phyloP scores from a whole-genome alignment of 2,113 vertebrate species.

The Brachyhypopomus gauderio region DNA sequence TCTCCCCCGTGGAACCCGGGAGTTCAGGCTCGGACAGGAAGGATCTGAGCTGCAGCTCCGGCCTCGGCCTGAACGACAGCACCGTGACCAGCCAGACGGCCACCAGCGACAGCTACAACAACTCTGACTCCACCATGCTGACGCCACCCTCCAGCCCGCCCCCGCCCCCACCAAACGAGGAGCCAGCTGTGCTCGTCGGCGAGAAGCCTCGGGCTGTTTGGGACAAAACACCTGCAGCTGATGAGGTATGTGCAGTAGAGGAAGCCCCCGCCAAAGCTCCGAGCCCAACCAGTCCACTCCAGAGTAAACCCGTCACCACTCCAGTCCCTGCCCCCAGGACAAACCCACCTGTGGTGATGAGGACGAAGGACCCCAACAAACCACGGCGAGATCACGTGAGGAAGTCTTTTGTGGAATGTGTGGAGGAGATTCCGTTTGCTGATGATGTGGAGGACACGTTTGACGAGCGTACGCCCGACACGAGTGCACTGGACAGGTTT shows the following conservation, averaged over 20 bases:
- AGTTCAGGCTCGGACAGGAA: conserved; percentile 74
- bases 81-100: conserved; percentile 81
- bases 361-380: conserved; percentile 68
- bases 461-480: conserved; percentile 85
- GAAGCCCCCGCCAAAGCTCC: conserved; percentile 52
- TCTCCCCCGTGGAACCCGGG: conserved; percentile 78
- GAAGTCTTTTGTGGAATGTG: conserved; percentile 93
- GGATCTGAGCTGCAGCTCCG: conserved; percentile 88
- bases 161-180: conserved; percentile 87
- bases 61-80: conserved; percentile 88
- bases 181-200: conserved; percentile 82
- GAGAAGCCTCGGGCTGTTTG: conserved; percentile 77
- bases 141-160: conserved; percentile 96
- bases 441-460: conserved; percentile 93
- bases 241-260: conserved; percentile 54
- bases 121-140: conserved; percentile 91
- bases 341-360: conserved; percentile 65
- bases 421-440: conserved; percentile 95
- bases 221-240: conserved; percentile 69
- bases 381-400: conserved; percentile 70
- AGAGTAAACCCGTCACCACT: conserved; percentile 53
- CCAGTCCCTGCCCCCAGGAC: conserved; percentile 29
- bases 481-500: conserved; percentile 79
- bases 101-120: conserved; percentile 87
- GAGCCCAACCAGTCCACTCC: conserved; percentile 59